These are phyloP conservation scores for Mirounga angustirostris DNA, from an alignment of 2,113 vertebrate species.

Conservation along the genomic window DNA sequence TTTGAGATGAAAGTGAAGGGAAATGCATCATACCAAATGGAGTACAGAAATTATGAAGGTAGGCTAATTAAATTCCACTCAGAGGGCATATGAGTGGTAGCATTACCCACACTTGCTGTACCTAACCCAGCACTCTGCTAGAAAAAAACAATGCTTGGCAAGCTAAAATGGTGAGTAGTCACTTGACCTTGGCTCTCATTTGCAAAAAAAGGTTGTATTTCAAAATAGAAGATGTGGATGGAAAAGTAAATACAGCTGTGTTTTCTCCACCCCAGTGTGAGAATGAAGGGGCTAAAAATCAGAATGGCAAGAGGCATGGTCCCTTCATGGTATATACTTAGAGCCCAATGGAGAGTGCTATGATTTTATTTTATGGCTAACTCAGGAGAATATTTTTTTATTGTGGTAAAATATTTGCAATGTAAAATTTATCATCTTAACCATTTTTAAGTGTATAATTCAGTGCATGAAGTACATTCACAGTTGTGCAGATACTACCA, in stretches of 20 bases:
- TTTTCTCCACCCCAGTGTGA: constrained; percentile 51
- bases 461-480: background rate
- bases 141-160: constrained; percentile 63
- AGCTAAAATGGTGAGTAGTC: constrained; percentile 61
- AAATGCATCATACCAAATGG: background rate
- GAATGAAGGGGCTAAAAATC: constrained; percentile 32
- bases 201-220: constrained; percentile 73
- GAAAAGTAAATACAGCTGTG: constrained; percentile 83
- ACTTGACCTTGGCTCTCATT: constrained; percentile 69
- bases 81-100: background rate
- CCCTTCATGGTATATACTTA: background rate
- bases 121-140: constrained; percentile 8
- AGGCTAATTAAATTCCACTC: constrained; percentile 36
- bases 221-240: constrained; percentile 76
- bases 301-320: constrained; percentile 17
- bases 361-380: background rate
- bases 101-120: background rate
- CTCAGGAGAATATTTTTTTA: background rate
- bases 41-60: background rate
- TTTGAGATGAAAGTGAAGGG: constrained; percentile 35
- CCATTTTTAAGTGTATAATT: background rate
- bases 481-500: background rate
- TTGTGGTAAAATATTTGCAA: background rate
- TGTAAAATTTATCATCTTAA: background rate
- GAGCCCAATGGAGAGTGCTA: background rate